Base-by-base conservation (phyloP, 2,797 vertebrate genomes). In the Neopelma chrysocephalum region DNA sequence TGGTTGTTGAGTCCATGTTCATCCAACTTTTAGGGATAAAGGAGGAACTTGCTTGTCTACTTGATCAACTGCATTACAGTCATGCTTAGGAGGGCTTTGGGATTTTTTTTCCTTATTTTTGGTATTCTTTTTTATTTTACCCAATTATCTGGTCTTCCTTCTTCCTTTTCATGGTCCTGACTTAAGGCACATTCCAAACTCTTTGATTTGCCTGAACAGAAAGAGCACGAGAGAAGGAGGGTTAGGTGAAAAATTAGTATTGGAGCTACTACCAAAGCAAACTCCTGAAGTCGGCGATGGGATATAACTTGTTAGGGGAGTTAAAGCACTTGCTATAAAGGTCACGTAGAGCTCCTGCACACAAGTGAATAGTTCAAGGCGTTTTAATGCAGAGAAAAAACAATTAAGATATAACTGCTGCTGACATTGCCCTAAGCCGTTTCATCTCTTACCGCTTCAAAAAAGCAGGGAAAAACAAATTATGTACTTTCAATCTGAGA, bases 361-460 rank as follows among this genome's bases (percentile, higher is more conserved):
- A 43, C 7, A 22, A 96, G 90, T 86, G 85, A 95, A 78, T 69
- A 90, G 94, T 95, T 96, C 80, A 88, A 91, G 93, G 73, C 0
- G 1, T 93, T 95, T 75, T 94, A 93, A 95, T 94, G 94, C 84
- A 92, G 65, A 95, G 84, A 92, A 91, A 94, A 92, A 89, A 14
- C 89, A 97, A 96, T 95, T 94, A 97, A 96, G 96, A 90, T 94
- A 58, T 29, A 96, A 91, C 89, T 91, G 70, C 93, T 86, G 77
- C 95, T 84, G 89, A 91, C 91, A 76, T 95, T 92, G 84, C 95
- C 82, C 82, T 89, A 61, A 96, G 92, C 82, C 0, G 26, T 97
- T 96, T 93, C 89, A 96, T 96, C 93, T 92, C 92, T 75, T 48
- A 65, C 95, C 9, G 70, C 95, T 96, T 94, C 64, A 96, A 96